Evolutionary conservation across 2,113 vertebrate species (phyloP), one percentile per base, ranked within the genome.

Genomic region (Physeter macrocephalus): DNA sequence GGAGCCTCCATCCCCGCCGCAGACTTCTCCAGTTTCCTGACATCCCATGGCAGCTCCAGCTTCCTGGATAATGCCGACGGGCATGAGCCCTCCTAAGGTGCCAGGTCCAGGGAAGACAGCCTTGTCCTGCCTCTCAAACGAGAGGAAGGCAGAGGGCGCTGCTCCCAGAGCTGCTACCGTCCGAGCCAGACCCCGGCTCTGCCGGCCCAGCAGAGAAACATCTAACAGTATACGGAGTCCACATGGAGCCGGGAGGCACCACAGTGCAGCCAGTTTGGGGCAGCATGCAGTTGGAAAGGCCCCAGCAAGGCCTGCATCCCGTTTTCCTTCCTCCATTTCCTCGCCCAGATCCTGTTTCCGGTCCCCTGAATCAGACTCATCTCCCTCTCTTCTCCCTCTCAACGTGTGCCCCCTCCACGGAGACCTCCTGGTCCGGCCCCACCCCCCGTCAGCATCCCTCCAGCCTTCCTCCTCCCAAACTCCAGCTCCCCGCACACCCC

Each of bases 261-360:
- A 29, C 41, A 57, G 43, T 46, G 17, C 5, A 12, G 31, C 11
- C 8, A 31, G 31, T 21, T 71, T 57, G 36, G 59, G 4, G 5
- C 52, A 18, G 0, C 49, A 20, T n/a, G 75, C 49, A 80, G 12
- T 15, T 31, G 29, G 61, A 61, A 78, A 62, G 36, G 7, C 20
- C 54, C 1, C 0, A 0, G 1, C 52, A 20, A 77, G 5, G 4
- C 34, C 34, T 15, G 43, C 4, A 1, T 43, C 59, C 23, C 7
- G 0, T 13, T 31, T 31, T 36, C 41, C 13, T 9, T 31, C n/a
- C 52, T 14, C 20, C 27, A 23, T 0, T 34, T 71, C 23, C 27
- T 81, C 43, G 21, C 29, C n/a, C 86, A 87, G 49, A 52, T 12
- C 25, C 61, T 23, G 11, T 41, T 15, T 62, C 64, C 5, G 4